phyloP scores from a whole-genome alignment of 1,140 invertebrate genomes.

The Trinorchestia longiramus region DNA sequence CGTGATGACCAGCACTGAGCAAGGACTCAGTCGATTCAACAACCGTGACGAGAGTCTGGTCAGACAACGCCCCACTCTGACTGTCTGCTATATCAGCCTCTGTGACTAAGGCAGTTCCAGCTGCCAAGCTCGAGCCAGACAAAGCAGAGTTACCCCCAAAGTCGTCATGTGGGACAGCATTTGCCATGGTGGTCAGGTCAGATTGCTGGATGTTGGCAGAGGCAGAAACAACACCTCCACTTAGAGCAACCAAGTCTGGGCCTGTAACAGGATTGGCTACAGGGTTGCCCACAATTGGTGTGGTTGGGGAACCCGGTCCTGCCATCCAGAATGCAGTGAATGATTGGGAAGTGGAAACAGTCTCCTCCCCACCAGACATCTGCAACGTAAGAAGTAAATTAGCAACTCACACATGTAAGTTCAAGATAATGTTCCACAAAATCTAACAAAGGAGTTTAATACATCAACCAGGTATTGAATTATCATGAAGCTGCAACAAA shows the following conservation, averaged over 20 bases:
- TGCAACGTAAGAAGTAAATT: neutral
- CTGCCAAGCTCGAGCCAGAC: neutral
- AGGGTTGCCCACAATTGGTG: constrained; percentile 65
- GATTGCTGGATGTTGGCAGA: constrained; percentile 58
- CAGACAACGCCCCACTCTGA: neutral
- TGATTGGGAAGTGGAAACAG: constrained; percentile 64
- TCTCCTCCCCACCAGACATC: constrained; percentile 64
- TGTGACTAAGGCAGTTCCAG: neutral
- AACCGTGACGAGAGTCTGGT: constrained; percentile 36
- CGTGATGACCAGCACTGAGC: constrained; percentile 2
- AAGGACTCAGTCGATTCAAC: constrained; percentile 25
- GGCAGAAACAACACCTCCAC: constrained; percentile 57
- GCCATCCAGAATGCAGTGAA: constrained; percentile 66
- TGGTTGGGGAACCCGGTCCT: constrained; percentile 63
- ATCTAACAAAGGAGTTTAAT: neutral
- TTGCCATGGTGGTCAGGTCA: constrained; percentile 67
- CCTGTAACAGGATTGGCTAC: constrained; percentile 66
- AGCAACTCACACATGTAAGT: neutral
- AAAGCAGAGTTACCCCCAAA: constrained; percentile 3
- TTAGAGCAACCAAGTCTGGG: constrained; percentile 60
- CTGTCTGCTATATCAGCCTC: constrained; percentile 9
- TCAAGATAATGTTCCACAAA: neutral
- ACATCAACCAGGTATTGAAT: too few relatives aligned
- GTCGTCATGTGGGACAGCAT: constrained; percentile 66
- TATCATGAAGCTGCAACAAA: too few relatives aligned